Evolutionary conservation across 2,113 vertebrate genomes (phyloP), one percentile per base, ranked within the genome.

Genomic region (Natator depressus): DNA sequence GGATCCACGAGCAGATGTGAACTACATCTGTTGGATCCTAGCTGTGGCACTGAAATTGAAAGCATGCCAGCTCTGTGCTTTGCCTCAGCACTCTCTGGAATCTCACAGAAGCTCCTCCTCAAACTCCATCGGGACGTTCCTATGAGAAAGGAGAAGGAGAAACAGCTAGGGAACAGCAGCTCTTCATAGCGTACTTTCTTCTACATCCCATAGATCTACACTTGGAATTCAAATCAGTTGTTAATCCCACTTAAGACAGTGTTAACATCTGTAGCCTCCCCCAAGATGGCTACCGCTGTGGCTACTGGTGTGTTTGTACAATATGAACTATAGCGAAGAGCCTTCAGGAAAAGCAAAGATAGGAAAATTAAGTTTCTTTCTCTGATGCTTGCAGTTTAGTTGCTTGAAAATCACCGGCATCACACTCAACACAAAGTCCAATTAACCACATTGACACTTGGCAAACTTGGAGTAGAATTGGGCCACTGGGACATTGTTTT

Each of bases 241-340:
- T 1, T 89, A 69, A 81, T 53, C 11, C 42, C 80, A 17, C 8
- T 42, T 49, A 88, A 88, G 22, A 75, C n/a, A 20, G 1, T 2
- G 5, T 78, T 78, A 53, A 76, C 9, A 29, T 35, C 38, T 50
- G 10, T 13, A 25, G 14, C 20, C 2, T 5, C 8, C n/a, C 31
- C 19, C 22, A 79, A 84, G 0, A 0, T 72, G 84, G 16, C 8
- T 82, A 47, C 24, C 57, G 7, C 0, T 22, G 10, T 2, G 3
- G 59, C 62, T 87, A 84, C 29, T 1, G 42, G 11, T 5, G 57
- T 62, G 69, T 59, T 3, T 3, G 4, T 31, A 9, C 42, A 57
- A 3, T 9, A 54, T 1, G 0, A 46, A 13, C 53, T 3, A 24
- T 29, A 87, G 47, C 22, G 78, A 29, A 83, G 6, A 46, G 8